Percentiles rank a stretch among this genome's conserved stretches.
Evolutionary conservation across 2,888 invertebrate species (phyloP).

Genomic region (Synanthedon vespiformis): DNA sequence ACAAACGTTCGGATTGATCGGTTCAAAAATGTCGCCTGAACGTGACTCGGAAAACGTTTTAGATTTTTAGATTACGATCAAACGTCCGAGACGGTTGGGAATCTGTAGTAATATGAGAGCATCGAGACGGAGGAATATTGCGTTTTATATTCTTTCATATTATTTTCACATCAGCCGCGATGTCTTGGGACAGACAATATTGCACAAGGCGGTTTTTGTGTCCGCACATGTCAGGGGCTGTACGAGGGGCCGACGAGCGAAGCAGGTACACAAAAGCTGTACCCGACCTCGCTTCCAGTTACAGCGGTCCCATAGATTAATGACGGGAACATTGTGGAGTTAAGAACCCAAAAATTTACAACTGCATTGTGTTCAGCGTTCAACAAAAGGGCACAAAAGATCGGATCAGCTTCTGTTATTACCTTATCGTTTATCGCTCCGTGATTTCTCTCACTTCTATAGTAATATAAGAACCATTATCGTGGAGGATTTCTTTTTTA

Average conservation of each 20-base stretch:
- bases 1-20: slow-evolving; percentile 32
- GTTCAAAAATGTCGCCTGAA: slow-evolving; percentile 5
- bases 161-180: slow-evolving; percentile 53
- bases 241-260: slow-evolving; percentile 43
- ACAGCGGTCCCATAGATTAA: slow-evolving; percentile 63
- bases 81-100: slow-evolving; percentile 13
- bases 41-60: slow-evolving; percentile 15
- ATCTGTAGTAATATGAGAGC: slow-evolving; percentile 25
- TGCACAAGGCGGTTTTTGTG: slow-evolving; percentile 63
- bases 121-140: slow-evolving; percentile 22
- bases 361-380: slow-evolving; percentile 53
- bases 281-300: slow-evolving; percentile 58
- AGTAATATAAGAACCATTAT: slow-evolving; percentile 59
- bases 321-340: slow-evolving; percentile 65
- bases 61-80: slow-evolving; percentile 29
- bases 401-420: slow-evolving; percentile 66
- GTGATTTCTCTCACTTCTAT: slow-evolving; percentile 60
- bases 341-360: slow-evolving; percentile 69
- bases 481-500: slow-evolving; percentile 32
- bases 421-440: slow-evolving; percentile 59
- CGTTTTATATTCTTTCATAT: slow-evolving; percentile 41
- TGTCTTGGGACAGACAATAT: slow-evolving; percentile 49
- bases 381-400: slow-evolving; percentile 62
- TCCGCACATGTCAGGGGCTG: slow-evolving; percentile 59
- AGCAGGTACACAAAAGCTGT: slow-evolving; percentile 59